A percentile compares a stretch with the other conserved stretches of the same genome.
These are phyloP conservation scores for Ophioninae sp. DNA, from an alignment of 2,888 invertebrate species.

Conservation along the genomic window DNA sequence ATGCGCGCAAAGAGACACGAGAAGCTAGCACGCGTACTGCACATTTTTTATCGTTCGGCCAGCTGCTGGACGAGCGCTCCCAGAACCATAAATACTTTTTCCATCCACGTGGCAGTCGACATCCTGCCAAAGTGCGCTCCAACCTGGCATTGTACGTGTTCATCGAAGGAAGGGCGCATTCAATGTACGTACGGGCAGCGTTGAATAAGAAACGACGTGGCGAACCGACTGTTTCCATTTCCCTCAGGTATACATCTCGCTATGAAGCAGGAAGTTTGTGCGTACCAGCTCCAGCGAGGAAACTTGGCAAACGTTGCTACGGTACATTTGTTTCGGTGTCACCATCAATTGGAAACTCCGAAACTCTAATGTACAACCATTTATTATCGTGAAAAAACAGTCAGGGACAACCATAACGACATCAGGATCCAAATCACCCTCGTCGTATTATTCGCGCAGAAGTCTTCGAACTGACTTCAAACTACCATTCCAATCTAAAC, in stretches of 20 bases:
- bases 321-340: too few species aligned
- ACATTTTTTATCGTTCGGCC: conserved; percentile 30
- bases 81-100: conserved; percentile 48
- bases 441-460: too few species aligned
- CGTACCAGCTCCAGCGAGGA: conserved; percentile 12
- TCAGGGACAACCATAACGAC: too few species aligned
- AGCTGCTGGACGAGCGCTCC: conserved; percentile 44
- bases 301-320: conserved; percentile 1
- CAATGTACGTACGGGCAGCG: not conserved
- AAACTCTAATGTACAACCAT: not conserved
- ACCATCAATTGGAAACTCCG: too few species aligned
- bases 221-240: conserved; percentile 10
- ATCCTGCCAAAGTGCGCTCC: conserved; percentile 16
- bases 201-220: not conserved
- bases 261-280: conserved; percentile 26
- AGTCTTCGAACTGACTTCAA: too few species aligned
- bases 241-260: not conserved
- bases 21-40: not conserved
- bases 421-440: too few species aligned
- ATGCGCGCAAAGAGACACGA: conserved; percentile 1
- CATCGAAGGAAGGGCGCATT: conserved; percentile 8
- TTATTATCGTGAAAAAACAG: not conserved
- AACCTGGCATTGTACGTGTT: conserved; percentile 21
- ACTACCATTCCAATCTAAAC: too few species aligned
- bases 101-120: conserved; percentile 16